Evolutionary conservation across 2,888 invertebrate genomes (phyloP), one percentile per base, ranked within the genome.

Genomic region (Caenorhabditis imperialis): DNA sequence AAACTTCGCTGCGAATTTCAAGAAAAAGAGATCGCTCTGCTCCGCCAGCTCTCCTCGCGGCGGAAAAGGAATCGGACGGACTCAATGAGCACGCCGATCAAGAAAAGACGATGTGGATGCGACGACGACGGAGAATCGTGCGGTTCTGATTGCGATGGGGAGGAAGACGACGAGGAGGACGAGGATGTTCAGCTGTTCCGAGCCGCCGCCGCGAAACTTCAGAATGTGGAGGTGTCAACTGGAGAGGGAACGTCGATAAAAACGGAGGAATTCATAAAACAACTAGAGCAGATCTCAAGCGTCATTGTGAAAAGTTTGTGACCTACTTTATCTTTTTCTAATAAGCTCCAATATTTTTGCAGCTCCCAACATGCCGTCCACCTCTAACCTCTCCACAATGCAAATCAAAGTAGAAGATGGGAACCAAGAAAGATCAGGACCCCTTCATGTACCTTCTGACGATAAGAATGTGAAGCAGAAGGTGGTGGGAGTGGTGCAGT

Each of bases 401-500:
- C 63, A 55, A 10, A 65, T 65, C 3, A 65, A 65, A 50, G 50
- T 65, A 16, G 65, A 65, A 37, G 44, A 65, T 1, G 55, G 48
- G 10, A 30, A 6, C 3, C 55, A 55, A 16, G 65, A 65, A 18
- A 48, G 48, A 57, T 57, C 65, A 7, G 55, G 65, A 7, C 65
- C 65, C 8, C 23, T 65, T 1, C n/a, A n/a, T n/a, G 16, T 69
- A 1, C 8, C 35, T 20, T 42, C 51, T 33, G 45, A 58, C 35
- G 51, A 54, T n/a, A 33, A 23, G 22, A 53, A 27, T 6, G 58
- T 67, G 18, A 47, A 77, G 44, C 77, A 81, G 7, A 61, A 81
- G 12, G 70, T 82, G 10, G 76, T 80, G 5, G 83, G 83, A 7
- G 77, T 83, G 3, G 83, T 81, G 16, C 79, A 79, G 44, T 78